Conservation (phyloP, 2,797 vertebrate species). For the Gobio occitaniae region DNA sequence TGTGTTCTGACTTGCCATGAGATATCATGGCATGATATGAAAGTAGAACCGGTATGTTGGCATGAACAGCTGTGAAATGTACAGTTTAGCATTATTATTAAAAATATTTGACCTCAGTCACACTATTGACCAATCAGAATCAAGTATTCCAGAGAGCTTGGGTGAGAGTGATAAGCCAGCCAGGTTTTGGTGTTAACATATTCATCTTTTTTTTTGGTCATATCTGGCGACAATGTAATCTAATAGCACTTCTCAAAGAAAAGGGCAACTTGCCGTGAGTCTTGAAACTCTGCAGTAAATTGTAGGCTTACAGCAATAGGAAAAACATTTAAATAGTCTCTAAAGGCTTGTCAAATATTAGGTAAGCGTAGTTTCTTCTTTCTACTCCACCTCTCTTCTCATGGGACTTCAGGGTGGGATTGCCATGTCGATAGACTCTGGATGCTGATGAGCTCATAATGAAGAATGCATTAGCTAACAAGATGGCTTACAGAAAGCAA, state of each 20-base stretch:
- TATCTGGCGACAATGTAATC: neutral
- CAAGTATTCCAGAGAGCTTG: neutral
- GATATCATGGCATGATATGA: neutral
- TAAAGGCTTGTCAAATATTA: constrained; percentile 25
- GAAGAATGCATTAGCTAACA: constrained; percentile 34
- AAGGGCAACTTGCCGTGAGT: neutral
- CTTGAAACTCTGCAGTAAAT: neutral
- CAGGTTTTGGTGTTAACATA: neutral
- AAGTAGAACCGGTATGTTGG: neutral
- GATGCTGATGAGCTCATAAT: constrained; percentile 42
- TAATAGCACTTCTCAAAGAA: neutral
- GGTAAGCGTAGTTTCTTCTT: neutral
- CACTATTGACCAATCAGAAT: neutral
- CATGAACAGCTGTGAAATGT: neutral
- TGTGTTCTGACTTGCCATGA: neutral
- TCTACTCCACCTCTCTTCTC: constrained; percentile 17
- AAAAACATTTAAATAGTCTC: constrained; percentile 18
- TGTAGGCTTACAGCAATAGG: neutral
- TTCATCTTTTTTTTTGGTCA: neutral
- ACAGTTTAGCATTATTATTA: neutral
- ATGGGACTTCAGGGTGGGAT: constrained; percentile 20
- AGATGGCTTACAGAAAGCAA: constrained; percentile 9
- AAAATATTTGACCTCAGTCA: neutral
- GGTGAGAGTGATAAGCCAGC: neutral
- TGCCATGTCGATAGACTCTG: neutral